Evolutionary conservation across 2,797 vertebrate genomes (phyloP).

Genomic region (Prionace glauca): DNA sequence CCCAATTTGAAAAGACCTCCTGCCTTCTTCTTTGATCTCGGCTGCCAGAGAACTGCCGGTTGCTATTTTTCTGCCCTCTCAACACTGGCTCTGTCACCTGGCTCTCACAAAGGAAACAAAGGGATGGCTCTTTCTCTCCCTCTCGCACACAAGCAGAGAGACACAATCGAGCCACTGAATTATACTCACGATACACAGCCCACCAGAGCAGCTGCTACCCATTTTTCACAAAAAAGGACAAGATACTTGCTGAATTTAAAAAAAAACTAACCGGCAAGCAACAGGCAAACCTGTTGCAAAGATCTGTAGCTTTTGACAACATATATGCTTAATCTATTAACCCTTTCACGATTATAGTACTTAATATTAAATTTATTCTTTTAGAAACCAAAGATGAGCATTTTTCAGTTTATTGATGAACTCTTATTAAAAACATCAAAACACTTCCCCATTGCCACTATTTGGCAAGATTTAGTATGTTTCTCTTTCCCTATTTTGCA

Average conservation of each 20-base stretch:
- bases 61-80: constrained; percentile 39
- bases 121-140: constrained; percentile 38
- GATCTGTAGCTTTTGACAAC: background rate
- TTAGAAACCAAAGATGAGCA: background rate
- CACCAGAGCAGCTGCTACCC: constrained; percentile 37
- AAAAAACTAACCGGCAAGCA: constrained; percentile 18
- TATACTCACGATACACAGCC: constrained; percentile 37
- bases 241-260: constrained; percentile 37
- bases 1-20: constrained; percentile 39
- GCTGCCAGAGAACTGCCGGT: constrained; percentile 38
- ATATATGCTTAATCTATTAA: constrained; percentile 7
- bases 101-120: constrained; percentile 39
- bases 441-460: background rate
- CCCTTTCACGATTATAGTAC: background rate
- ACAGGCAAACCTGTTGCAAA: constrained; percentile 37
- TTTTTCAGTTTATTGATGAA: constrained; percentile 27
- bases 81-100: constrained; percentile 39
- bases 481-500: background rate
- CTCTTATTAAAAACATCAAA: background rate
- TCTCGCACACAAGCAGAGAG: constrained; percentile 37
- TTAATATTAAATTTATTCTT: background rate
- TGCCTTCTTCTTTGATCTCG: constrained; percentile 39
- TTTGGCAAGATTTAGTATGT: background rate
- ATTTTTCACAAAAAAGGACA: constrained; percentile 33
- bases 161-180: constrained; percentile 38